Base-by-base conservation (phyloP, 2,113 vertebrate genomes). In the Balaenoptera acutorostrata region DNA sequence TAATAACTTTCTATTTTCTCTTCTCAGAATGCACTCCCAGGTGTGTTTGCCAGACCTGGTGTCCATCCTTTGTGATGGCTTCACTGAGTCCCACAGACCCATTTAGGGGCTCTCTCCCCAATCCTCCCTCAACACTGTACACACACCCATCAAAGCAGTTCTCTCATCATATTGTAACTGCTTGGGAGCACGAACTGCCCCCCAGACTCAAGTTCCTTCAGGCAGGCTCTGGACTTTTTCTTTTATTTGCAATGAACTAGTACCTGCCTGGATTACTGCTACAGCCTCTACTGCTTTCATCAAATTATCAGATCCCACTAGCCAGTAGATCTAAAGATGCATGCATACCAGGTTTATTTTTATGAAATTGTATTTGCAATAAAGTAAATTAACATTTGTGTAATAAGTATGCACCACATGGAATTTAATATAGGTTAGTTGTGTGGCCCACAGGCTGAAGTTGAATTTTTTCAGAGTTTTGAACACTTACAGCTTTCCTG, bases 321-420 rank as follows among this genome's bases (percentile, higher is more conserved):
- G 33, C 25, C 21, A 31, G 3, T 31, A 64, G 9, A 17, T 69
- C 18, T n/a, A 68, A 84, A 71, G 33, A 33, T 9, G 36, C 13
- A 61, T 10, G 21, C 3, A 36, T 9, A 64, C 8, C 61, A 46
- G 2, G 29, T 39, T 90, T 72, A 55, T 80, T 85, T 91, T 77
- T 27, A 90, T 66, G 23, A 95, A 55, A 59, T 82, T 89, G n/a
- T 89, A 80, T 87, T 94, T 89, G 15, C 14, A 95, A 57, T 39
- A 49, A 39, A 59, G 11, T 80, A 87, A 36, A 63, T 33, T 85
- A 61, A 93, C 4, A 1, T 64, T 85, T 63, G 29, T 69, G 8
- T 75, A 29, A 27, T 17, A 72, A 81, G 20, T 88, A 8, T 12
- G 21, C 57, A 14, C 31, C 68, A 52, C 15, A 64, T 33, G 36